phyloP scores from a whole-genome alignment of 2,797 vertebrate species.

The Lepus oiostolus region DNA sequence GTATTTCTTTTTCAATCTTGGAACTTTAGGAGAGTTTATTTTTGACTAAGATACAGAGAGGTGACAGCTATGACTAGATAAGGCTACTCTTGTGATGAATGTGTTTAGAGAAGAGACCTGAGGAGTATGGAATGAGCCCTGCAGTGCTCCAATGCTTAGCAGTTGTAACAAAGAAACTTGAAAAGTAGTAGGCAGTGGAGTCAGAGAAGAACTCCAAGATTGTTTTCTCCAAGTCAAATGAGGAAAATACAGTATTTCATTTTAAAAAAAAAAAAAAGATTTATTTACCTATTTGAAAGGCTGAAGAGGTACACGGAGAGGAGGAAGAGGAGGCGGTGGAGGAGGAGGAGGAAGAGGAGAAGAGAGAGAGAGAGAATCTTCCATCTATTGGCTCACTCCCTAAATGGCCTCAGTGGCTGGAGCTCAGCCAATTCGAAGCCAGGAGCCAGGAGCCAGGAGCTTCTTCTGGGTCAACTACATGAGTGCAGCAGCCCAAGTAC shows the following conservation, averaged over 20 bases:
- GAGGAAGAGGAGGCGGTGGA: no score
- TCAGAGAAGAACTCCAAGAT: neutral
- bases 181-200: neutral
- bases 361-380: no score
- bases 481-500: no score
- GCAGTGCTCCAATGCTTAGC: neutral
- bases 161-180: neutral
- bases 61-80: neutral
- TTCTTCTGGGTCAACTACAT: no score
- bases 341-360: no score
- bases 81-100: neutral
- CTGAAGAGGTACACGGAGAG: no score
- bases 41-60: neutral
- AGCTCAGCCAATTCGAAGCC: no score
- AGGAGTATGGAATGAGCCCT: neutral
- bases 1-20: neutral
- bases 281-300: no score
- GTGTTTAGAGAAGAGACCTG: neutral
- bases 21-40: neutral
- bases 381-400: no score
- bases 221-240: neutral
- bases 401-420: no score
- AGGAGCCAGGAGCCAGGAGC: no score
- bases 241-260: neutral
- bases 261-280: no score